Evolutionary conservation across 1,140 invertebrate genomes (phyloP), one percentile per base, ranked within the genome.

Genomic region (Riptortus pedestris): DNA sequence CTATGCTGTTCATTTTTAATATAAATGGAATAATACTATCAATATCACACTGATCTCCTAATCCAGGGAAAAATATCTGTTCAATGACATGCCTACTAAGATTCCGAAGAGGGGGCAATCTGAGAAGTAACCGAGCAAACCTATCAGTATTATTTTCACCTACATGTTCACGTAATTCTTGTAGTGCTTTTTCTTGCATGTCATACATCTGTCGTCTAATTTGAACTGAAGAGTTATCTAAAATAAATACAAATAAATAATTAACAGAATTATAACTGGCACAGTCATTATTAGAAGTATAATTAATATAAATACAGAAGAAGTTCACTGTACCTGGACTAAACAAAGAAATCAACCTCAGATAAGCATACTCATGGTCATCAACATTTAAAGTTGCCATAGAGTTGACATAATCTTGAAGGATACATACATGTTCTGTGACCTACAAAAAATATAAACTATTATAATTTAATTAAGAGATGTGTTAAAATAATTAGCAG

Each of bases 21-120:
- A 96, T 87, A 72, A 91, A 93, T 63, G 93, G 93, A 74, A 96
- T 90, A 67, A 94, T 87, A 73, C 85, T 91, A 73, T 93, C 89
- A 64, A 96, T 92, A 77, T 90, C 89, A 66, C 95, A 86, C 64
- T 93, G 86, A 72, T 87, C 90, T n/a, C 92, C 92, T 33, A 96
- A 81, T 20, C 91, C 90, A 14, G 91, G 86, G 74, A 94, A 94
- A 77, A 96, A 96, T 31, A 96, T 79, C 72, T 97, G 92, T 75
- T 96, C 93, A 69, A 96, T 81, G 38, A 92, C 82, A 38, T 81
- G 76, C 1, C 87, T 83, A 58, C 86, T 83, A 70, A 95, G 84
- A 47, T 83, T 83, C 51, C 89, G 81, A 22, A 95, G 76, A 9
- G 85, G 83, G 0, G 90, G 85, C 52, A 96, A 79, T 70, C 87